Percentiles rank a stretch among this genome's conserved stretches.
Conservation (phyloP, 2,113 vertebrate genomes). For the Phasianus colchicus region DNA sequence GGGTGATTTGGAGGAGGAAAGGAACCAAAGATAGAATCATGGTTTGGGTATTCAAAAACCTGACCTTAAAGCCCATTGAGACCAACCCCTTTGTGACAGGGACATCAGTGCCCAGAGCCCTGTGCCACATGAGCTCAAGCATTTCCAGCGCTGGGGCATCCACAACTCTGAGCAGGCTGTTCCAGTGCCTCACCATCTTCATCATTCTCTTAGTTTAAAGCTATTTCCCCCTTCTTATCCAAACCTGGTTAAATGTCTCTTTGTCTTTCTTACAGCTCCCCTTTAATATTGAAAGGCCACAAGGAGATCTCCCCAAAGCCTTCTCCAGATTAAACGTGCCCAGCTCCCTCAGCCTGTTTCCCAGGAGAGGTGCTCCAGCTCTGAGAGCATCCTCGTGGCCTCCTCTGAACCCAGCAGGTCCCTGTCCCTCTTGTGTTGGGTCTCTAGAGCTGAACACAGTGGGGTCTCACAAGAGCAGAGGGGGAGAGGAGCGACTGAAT, state of each 20-base stretch:
- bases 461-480: neutral
- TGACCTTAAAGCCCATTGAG: neutral
- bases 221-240: neutral
- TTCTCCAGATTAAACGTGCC: neutral
- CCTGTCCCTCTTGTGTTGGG: neutral
- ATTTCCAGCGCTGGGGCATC: neutral
- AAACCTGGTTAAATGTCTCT: neutral
- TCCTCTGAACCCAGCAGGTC: neutral
- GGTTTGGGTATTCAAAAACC: neutral
- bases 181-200: neutral
- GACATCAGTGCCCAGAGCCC: neutral
- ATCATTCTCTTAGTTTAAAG: neutral
- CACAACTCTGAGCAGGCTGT: neutral
- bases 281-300: neutral
- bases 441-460: neutral
- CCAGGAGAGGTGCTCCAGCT: neutral
- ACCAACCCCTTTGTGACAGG: neutral
- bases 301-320: neutral
- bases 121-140: neutral
- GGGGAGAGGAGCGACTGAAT: neutral
- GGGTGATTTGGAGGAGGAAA: rapidly evolving
- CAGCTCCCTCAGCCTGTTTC: neutral
- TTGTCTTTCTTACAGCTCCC: neutral
- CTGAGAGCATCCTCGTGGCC: neutral
- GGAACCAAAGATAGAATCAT: neutral